Conservation (phyloP, 2,797 vertebrate genomes). For the Picus viridis region DNA sequence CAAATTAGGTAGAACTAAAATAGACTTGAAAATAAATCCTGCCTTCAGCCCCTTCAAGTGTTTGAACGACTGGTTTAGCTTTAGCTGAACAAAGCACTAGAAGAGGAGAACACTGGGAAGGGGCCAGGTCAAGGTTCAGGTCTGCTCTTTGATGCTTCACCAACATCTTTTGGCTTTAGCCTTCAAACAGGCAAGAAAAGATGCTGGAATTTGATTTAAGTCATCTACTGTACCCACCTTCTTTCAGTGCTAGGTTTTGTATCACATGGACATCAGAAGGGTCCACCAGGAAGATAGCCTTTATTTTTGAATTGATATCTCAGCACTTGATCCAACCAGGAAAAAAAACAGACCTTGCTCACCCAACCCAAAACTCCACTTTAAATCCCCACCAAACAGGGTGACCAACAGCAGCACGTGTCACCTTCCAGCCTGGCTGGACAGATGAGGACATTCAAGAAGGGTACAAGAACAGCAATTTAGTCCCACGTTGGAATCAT, state of each 20-base stretch:
- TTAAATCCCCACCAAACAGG: rapidly evolving
- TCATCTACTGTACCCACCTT: too few relatives aligned
- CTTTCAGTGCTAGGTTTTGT: too few relatives aligned
- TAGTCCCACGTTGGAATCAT: background rate
- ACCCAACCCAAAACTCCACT: background rate
- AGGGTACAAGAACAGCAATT: rapidly evolving
- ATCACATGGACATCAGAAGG: rapidly evolving
- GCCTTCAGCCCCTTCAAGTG: rapidly evolving
- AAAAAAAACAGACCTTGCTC: background rate
- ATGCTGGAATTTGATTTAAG: background rate
- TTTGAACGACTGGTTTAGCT: background rate
- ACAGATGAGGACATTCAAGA: rapidly evolving
- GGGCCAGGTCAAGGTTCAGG: background rate
- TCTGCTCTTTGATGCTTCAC: background rate
- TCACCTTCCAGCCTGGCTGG: too few relatives aligned
- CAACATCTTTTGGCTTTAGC: rapidly evolving
- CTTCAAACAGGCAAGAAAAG: rapidly evolving
- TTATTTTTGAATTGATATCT: background rate
- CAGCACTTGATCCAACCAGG: background rate
- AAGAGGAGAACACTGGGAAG: rapidly evolving
- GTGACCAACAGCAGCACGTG: rapidly evolving
- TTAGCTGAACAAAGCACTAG: background rate
- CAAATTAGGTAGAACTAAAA: background rate
- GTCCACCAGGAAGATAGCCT: background rate
- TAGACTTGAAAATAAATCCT: background rate